A percentile compares a stretch with the other conserved stretches of the same genome.
These are phyloP conservation scores for Varanus komodoensis DNA, from an alignment of 2,113 vertebrate species.

Conservation along the genomic window DNA sequence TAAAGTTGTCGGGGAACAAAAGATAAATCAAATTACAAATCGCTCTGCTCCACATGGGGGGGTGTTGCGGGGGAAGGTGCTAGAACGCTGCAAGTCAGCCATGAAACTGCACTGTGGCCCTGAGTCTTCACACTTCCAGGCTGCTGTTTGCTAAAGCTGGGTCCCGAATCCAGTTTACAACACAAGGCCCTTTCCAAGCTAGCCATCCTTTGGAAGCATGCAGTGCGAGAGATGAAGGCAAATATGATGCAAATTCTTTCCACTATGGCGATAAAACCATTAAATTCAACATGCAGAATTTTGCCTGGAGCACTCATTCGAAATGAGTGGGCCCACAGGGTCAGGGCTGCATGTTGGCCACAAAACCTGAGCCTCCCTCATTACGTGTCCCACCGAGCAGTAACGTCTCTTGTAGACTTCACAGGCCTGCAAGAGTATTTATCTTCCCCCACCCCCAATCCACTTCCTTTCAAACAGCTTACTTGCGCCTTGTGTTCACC, in stretches of 20 bases:
- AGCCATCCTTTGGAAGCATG: too few relatives aligned
- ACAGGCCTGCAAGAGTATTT: too few relatives aligned
- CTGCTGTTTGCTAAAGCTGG: not conserved
- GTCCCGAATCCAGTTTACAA: not conserved
- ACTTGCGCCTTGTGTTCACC: not conserved
- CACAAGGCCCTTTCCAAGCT: not conserved
- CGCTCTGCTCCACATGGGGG: not conserved
- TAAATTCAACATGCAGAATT: not conserved
- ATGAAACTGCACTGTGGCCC: too few relatives aligned
- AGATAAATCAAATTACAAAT: not conserved
- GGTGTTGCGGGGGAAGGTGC: not conserved
- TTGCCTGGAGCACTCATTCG: too few relatives aligned
- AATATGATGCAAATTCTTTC: not conserved
- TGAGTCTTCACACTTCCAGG: too few relatives aligned
- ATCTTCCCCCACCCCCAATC: slow-evolving; percentile 9
- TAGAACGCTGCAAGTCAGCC: not conserved
- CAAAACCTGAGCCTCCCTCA: not conserved
- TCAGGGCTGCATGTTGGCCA: not conserved
- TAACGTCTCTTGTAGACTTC: slow-evolving; percentile 40
- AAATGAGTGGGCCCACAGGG: too few relatives aligned
- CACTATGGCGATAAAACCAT: not conserved
- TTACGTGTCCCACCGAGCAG: too few relatives aligned
- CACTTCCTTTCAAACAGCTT: slow-evolving; percentile 35
- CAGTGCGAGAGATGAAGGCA: too few relatives aligned
- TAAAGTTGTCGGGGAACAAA: not conserved